Percentiles rank a stretch among this genome's conserved stretches.
phyloP scores from a whole-genome alignment of 2,113 vertebrate genomes.

The Orthochromis indermauri region DNA sequence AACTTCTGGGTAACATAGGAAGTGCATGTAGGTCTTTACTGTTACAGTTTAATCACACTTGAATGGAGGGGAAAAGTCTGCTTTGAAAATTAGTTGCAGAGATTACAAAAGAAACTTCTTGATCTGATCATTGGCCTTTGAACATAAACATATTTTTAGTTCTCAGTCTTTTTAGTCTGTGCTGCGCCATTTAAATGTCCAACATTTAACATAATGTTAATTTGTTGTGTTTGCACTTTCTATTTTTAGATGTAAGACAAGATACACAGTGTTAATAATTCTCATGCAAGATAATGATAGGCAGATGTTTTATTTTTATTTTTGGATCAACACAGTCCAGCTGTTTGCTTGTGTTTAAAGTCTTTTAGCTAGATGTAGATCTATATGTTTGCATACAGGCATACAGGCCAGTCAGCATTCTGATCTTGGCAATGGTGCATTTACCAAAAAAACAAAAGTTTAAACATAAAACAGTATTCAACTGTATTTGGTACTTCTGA shows the following conservation, averaged over 20 bases:
- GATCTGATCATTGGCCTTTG: neutral
- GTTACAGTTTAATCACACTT: constrained; percentile 17
- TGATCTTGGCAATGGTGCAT: neutral
- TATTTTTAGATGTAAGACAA: neutral
- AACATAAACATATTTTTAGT: neutral
- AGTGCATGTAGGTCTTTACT: constrained; percentile 13
- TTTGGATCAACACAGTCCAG: neutral
- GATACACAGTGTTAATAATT: neutral
- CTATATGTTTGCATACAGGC: neutral
- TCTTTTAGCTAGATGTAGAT: neutral
- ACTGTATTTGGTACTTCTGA: neutral
- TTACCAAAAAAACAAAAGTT: neutral
- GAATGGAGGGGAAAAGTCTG: constrained; percentile 1
- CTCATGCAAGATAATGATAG: neutral
- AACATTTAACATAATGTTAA: neutral
- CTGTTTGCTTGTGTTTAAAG: neutral
- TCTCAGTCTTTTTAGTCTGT: neutral
- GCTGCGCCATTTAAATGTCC: neutral
- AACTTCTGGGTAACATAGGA: constrained; percentile 10
- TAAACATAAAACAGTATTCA: neutral
- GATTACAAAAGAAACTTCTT: neutral
- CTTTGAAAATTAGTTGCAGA: neutral
- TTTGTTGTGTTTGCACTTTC: neutral
- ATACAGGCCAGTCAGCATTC: neutral
- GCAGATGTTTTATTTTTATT: neutral